Evolutionary conservation across 2,113 vertebrate genomes (phyloP).

Genomic region (Laticauda laticaudata): DNA sequence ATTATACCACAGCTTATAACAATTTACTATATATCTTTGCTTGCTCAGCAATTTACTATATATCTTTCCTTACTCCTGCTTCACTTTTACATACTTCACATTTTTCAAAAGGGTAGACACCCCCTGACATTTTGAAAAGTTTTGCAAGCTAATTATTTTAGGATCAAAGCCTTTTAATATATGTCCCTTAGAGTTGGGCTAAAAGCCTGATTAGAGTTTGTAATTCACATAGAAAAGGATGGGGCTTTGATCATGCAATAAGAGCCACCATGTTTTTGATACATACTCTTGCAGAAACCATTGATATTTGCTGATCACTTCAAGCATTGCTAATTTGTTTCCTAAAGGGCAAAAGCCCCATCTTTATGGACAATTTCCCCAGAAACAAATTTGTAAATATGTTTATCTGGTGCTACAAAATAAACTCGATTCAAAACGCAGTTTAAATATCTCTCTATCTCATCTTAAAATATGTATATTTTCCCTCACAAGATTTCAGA

Average conservation of each 20-base stretch:
- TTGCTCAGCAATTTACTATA: not conserved
- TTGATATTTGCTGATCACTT: not conserved
- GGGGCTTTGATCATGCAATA: not conserved
- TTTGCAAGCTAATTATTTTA: not conserved
- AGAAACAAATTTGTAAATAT: not conserved
- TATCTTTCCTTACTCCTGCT: not conserved
- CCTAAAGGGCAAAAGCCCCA: not conserved
- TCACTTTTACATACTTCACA: not conserved
- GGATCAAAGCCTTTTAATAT: not conserved
- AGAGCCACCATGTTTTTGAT: not conserved
- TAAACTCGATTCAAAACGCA: not conserved
- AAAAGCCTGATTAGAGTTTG: not conserved
- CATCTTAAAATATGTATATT: not conserved
- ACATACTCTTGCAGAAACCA: not conserved
- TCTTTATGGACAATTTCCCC: not conserved
- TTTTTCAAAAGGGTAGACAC: not conserved
- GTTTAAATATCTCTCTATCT: not conserved
- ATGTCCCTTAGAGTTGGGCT: not conserved
- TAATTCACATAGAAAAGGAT: not conserved
- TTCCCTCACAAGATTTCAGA: not conserved
- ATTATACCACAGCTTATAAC: not conserved
- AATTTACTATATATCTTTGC: not conserved
- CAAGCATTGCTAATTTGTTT: not conserved
- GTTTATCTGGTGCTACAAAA: rapidly evolving
- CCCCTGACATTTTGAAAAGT: not conserved